A percentile compares a stretch with the other conserved stretches of the same genome.
Conservation (phyloP, 2,888 invertebrate species). For the Orthosia gothica region DNA sequence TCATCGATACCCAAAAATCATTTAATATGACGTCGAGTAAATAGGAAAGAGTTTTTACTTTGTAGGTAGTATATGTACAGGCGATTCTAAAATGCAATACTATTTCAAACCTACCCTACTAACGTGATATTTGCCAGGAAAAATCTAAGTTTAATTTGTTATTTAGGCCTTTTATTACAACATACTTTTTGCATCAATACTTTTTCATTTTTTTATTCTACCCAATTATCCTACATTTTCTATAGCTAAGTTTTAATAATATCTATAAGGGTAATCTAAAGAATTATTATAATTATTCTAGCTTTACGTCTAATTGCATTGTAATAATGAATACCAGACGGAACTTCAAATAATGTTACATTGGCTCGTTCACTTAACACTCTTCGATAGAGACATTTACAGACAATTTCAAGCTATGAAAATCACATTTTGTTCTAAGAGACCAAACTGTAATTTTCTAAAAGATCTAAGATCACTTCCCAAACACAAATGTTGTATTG, state of each 20-base stretch:
- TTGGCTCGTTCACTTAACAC: constrained; percentile 9
- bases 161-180: constrained; percentile 3
- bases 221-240: constrained; percentile 6
- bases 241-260: constrained; percentile 7
- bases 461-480: too few relatives aligned
- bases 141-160: neutral
- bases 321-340: neutral
- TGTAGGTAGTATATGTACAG: constrained; percentile 18
- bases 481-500: neutral
- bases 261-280: constrained; percentile 2
- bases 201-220: constrained; percentile 15
- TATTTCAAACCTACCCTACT: constrained; percentile 7
- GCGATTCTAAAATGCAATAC: constrained; percentile 46
- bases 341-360: constrained; percentile 4
- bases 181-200: constrained; percentile 30
- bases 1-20: constrained; percentile 12
- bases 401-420: neutral
- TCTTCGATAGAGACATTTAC: neutral
- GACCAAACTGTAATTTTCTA: too few relatives aligned
- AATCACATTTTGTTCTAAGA: neutral
- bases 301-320: constrained; percentile 46
- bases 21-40: neutral
- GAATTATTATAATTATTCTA: constrained; percentile 16
- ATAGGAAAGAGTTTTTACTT: constrained; percentile 12
- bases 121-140: constrained; percentile 10